Percentiles rank a stretch among this genome's conserved stretches.
Conservation (phyloP, 2,888 invertebrate genomes). For the Chrysotoxum bicinctum region DNA sequence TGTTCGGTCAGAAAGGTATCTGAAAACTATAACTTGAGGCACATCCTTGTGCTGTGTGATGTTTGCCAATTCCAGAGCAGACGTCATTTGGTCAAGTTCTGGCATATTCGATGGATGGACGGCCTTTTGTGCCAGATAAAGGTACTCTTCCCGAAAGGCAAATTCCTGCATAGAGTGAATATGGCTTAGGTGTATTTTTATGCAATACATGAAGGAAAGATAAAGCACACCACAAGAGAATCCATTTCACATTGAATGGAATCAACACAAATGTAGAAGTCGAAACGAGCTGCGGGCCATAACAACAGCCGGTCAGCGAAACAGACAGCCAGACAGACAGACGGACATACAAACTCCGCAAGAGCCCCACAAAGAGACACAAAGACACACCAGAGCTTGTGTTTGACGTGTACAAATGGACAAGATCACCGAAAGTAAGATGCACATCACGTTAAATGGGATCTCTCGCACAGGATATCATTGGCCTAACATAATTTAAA, state of each 20-base stretch:
- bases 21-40: conserved; percentile 58
- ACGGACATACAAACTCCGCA: not conserved
- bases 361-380: not conserved
- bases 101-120: conserved; percentile 10
- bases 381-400: conserved; percentile 26
- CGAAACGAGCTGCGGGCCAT: conserved; percentile 50
- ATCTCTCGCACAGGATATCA: conserved; percentile 71
- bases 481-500: conserved; percentile 67
- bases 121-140: conserved; percentile 33
- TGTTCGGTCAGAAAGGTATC: conserved; percentile 28
- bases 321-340: conserved; percentile 31
- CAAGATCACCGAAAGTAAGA: conserved; percentile 72
- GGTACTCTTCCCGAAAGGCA: conserved; percentile 46
- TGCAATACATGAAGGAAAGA: conserved; percentile 47
- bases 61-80: conserved; percentile 41
- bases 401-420: conserved; percentile 71
- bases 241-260: conserved; percentile 57
- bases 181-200: conserved; percentile 20
- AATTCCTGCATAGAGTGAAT: conserved; percentile 5
- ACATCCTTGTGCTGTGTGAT: conserved; percentile 18
- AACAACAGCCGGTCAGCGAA: conserved; percentile 51
- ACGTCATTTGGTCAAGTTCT: conserved; percentile 63
- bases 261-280: conserved; percentile 69
- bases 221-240: conserved; percentile 67
- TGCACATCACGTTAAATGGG: conserved; percentile 72